Evolutionary conservation across 2,888 invertebrate species (phyloP), one percentile per base, ranked within the genome.

Genomic region (Meandrusa payeni): DNA sequence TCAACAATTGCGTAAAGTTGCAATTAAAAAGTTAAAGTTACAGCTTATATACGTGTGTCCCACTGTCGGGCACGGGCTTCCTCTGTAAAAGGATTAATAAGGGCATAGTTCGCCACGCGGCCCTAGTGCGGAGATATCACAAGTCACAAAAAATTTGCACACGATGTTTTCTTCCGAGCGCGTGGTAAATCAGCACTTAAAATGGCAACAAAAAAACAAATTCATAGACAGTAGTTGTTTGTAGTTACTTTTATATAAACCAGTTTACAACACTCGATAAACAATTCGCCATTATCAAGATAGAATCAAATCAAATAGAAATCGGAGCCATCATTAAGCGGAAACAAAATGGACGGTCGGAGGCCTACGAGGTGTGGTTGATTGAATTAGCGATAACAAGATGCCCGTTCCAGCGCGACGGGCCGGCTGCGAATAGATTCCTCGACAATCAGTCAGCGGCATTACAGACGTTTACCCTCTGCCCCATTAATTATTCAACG

Each of bases 401-500:
- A 52, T 50, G 54, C 53, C 53, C 50, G 48, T 52, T 57, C 50
- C 50, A 50, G 51, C 55, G 50, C 38, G 46, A 44, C 41, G 38
- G 39, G 33, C 45, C 46, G 41, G 28, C 32, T 22, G 34, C 15
- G 41, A 57, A 51, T 54, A 49, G 52, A 55, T 53, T 53, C 39
- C 46, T 47, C 50, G 43, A 51, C 54, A 51, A 54, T 53, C 51
- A 48, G 40, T 51, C 51, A 47, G 31, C 50, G 55, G 55, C 53
- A 57, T 54, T 55, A 55, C 43, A 49, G 49, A 29, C 45, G 51
- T 38, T 55, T 51, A 52, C 58, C 58, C 54, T 50, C 51, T 11
- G 55, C 54, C 50, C 61, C 63, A 74, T 81, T 74, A 72, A 75
- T 80, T 75, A 80, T 77, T 77, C 76, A 76, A 64, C 59, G 62